Base-by-base conservation (phyloP, 2,888 invertebrate genomes). In the Phortica okadai region DNA sequence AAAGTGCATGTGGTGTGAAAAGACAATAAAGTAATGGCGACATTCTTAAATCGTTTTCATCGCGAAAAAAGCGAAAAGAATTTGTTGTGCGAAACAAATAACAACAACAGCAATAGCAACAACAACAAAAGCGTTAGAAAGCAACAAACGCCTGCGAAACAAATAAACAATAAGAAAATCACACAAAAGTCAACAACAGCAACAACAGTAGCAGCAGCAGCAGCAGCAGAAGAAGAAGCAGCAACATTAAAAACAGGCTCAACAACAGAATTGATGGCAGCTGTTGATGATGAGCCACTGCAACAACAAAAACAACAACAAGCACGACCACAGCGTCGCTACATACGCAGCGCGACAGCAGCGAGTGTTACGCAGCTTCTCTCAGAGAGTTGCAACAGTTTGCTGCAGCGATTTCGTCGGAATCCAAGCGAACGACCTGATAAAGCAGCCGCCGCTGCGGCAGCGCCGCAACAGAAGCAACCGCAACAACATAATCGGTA, bases 311-410 rank as follows among this genome's bases (percentile, higher is more conserved):
- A 77, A 54, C 79, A 76, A 67, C 81, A 80, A n/a, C 80, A 72
- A 73, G 89, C 94, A 90, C 90, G 92, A 76, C 93, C 94, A 80
- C 93, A 95, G 82, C 94, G 93, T 89, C 94, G 96, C 82, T 96
- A 97, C 92, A 93, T 95, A 82, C 94, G 97, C 80, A 93, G 94
- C 80, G 96, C 97, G 74, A 95, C 95, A 69, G 94, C 95, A 66
- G 94, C 95, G 74, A 97, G 96, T 92, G 96, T 97, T 85, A 95
- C 96, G 81, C 97, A 97, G 92, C 92, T 97, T 87, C 92, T 97
- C 84, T 95, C 95, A 84, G 97, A 97, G 90, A 96, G 97, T 84
- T 97, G 96, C 92, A 95, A 96, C 88, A 97, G 94, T 92, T 93
- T 97, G 83, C 93, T 97, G 86, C 96, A 96, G 90, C 93, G 96